phyloP scores from a whole-genome alignment of 2,888 invertebrate species.

The Synanthedon myopaeformis region DNA sequence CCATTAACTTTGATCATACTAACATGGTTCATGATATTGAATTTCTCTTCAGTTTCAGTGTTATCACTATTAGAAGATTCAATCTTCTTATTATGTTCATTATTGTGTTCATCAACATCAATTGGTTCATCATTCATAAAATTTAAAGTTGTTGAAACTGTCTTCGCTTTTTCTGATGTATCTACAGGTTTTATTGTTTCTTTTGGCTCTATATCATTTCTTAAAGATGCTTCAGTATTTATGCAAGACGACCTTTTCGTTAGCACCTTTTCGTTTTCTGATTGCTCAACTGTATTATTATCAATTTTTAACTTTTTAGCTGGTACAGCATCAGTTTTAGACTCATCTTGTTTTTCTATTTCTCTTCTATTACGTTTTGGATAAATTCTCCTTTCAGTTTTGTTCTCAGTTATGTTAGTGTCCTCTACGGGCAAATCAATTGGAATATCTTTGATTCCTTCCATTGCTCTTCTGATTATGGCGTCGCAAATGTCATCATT shows the following conservation, averaged over 20 bases:
- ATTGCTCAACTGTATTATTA: slow-evolving; percentile 10
- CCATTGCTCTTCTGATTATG: slow-evolving; percentile 58
- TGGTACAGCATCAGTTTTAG: slow-evolving; percentile 7
- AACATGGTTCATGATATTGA: slow-evolving; percentile 58
- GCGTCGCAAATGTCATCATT: slow-evolving; percentile 64
- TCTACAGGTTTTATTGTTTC: neutral
- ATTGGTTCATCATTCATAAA: neutral
- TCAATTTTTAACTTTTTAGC: slow-evolving; percentile 16
- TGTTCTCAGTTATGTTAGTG: slow-evolving; percentile 6
- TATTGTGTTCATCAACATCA: slow-evolving; percentile 9
- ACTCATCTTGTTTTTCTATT: slow-evolving; percentile 1
- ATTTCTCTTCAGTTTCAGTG: slow-evolving; percentile 11
- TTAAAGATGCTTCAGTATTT: neutral
- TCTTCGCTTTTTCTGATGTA: slow-evolving; percentile 1
- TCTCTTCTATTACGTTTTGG: slow-evolving; percentile 1
- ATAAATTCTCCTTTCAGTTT: slow-evolving; percentile 2
- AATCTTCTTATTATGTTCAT: slow-evolving; percentile 4
- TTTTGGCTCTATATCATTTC: neutral
- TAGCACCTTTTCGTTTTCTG: neutral
- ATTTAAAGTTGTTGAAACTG: neutral
- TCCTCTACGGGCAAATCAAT: slow-evolving; percentile 17
- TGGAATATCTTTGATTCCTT: slow-evolving; percentile 42
- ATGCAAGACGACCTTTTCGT: neutral
- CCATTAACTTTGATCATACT: slow-evolving; percentile 58
- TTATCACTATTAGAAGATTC: slow-evolving; percentile 7